These are phyloP conservation scores for Andrena cerasifolii DNA, from an alignment of 1,140 invertebrate species.

Conservation along the genomic window DNA sequence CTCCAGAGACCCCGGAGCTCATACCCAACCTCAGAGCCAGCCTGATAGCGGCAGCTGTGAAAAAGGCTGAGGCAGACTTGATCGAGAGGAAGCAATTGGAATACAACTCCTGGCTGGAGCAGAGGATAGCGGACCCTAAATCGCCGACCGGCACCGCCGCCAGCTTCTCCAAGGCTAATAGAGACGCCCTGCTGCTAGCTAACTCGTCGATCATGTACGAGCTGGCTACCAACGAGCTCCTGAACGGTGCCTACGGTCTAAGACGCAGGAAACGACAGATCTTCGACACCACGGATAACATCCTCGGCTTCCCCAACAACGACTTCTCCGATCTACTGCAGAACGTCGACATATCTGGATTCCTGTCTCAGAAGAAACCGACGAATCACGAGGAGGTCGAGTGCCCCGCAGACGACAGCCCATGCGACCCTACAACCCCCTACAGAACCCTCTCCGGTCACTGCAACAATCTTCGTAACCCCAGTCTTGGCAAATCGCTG, in stretches of 20 bases:
- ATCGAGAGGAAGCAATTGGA: conserved; percentile 88
- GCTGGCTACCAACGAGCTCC: conserved; percentile 92
- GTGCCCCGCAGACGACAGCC: conserved; percentile 81
- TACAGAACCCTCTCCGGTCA: conserved; percentile 93
- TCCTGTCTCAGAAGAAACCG: conserved; percentile 79
- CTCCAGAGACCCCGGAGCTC: conserved; percentile 8
- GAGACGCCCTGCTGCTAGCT: conserved; percentile 90
- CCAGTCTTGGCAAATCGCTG: conserved; percentile 91
- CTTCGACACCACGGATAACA: conserved; percentile 86
- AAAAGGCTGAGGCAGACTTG: conserved; percentile 89
- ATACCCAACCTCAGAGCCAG: conserved; percentile 79
- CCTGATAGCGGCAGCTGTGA: conserved; percentile 85
- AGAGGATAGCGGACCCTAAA: conserved; percentile 88
- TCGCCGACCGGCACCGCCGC: conserved; percentile 93
- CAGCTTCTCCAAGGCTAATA: conserved; percentile 93
- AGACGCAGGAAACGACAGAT: conserved; percentile 87
- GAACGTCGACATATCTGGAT: conserved; percentile 87
- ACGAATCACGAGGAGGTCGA: conserved; percentile 85
- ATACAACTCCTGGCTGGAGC: conserved; percentile 88
- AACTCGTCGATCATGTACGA: conserved; percentile 95
- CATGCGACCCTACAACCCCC: conserved; percentile 91
- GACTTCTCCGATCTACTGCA: conserved; percentile 88
- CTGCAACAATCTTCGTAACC: conserved; percentile 95
- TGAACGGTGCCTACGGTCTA: conserved; percentile 86
- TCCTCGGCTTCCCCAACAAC: conserved; percentile 85